Evolutionary conservation across 2,888 invertebrate genomes (phyloP).

Genomic region (Chrysopilus asiliformis): DNA sequence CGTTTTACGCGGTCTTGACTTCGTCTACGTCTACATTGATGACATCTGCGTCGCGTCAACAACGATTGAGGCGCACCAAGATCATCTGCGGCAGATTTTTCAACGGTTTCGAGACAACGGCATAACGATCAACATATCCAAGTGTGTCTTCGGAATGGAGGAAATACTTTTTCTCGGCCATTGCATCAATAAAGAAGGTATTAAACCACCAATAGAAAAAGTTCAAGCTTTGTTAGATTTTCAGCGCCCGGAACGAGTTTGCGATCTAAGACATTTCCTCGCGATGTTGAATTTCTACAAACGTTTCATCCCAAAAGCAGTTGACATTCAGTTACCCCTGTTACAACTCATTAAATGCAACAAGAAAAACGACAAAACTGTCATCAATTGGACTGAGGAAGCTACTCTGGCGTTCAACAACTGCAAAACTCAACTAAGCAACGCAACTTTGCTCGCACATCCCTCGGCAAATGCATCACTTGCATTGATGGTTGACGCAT

Average conservation of each 20-base stretch:
- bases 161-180: slow-evolving; percentile 7
- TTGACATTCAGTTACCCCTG: too few species aligned
- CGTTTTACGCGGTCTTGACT: slow-evolving; percentile 14
- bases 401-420: too few species aligned
- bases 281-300: too few species aligned
- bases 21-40: slow-evolving; percentile 18
- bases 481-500: slow-evolving; percentile 12
- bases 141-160: slow-evolving; percentile 14
- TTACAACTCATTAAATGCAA: too few species aligned
- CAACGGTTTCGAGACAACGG: slow-evolving; percentile 15
- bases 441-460: slow-evolving; percentile 8
- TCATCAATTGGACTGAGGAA: too few species aligned
- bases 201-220: too few species aligned
- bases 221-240: too few species aligned
- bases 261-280: too few species aligned
- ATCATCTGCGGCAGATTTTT: slow-evolving; percentile 16
- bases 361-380: too few species aligned
- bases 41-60: slow-evolving; percentile 18
- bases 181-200: background rate
- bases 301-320: too few species aligned
- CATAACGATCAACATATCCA: slow-evolving; percentile 14
- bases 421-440: too few species aligned
- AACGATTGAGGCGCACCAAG: slow-evolving; percentile 12
- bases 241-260: too few species aligned
- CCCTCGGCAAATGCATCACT: background rate